A percentile compares a stretch with the other conserved stretches of the same genome.
Conservation (phyloP, 2,797 vertebrate genomes). For the Mormyrus hasselquistii region DNA sequence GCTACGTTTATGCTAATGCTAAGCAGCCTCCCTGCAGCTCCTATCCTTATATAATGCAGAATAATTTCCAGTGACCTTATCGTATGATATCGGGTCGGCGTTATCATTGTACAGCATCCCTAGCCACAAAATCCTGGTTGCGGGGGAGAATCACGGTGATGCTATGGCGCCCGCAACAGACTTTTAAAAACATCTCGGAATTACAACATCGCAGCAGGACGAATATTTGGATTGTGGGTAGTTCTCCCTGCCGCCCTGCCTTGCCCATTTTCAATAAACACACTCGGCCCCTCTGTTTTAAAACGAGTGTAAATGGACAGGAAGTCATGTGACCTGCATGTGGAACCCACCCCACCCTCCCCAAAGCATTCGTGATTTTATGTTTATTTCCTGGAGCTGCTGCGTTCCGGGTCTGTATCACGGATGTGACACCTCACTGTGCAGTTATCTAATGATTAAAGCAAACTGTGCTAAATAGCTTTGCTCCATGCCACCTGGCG, state of each 20-base stretch:
- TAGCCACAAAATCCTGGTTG: not conserved
- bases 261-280: not conserved
- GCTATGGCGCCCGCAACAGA: not conserved
- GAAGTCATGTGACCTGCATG: not conserved
- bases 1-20: not conserved
- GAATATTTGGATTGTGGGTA: not conserved
- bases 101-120: not conserved
- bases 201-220: not conserved
- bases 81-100: not conserved
- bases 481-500: not conserved
- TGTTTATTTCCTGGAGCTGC: not conserved
- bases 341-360: not conserved
- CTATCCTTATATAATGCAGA: not conserved
- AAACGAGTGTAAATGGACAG: not conserved
- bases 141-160: not conserved
- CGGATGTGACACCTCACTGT: not conserved
- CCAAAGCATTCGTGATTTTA: not conserved
- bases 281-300: not conserved
- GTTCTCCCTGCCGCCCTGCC: not conserved
- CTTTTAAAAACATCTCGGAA: not conserved
- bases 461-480: not conserved
- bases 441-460: not conserved
- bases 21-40: not conserved
- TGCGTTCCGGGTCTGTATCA: not conserved
- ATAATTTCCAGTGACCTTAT: not conserved